phyloP scores from a whole-genome alignment of 2,888 invertebrate species.

The Gymnoscelis rufifasciata region DNA sequence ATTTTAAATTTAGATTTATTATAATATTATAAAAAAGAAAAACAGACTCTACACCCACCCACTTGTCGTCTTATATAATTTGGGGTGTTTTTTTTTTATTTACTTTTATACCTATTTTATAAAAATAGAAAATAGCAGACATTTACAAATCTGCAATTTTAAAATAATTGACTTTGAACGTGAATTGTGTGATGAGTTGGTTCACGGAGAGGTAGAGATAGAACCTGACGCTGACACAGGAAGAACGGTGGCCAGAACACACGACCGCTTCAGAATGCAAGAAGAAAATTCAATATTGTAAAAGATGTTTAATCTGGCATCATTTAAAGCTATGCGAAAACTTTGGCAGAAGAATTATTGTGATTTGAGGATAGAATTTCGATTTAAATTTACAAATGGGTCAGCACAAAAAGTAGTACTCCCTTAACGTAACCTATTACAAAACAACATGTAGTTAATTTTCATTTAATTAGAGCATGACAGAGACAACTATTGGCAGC shows the following conservation, averaged over 20 bases:
- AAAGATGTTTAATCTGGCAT: slow-evolving; percentile 29
- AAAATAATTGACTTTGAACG: slow-evolving; percentile 69
- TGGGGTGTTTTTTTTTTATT: too few species aligned
- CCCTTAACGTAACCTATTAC: slow-evolving; percentile 21
- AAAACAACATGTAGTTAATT: slow-evolving; percentile 14
- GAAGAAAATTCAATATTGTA: slow-evolving; percentile 30
- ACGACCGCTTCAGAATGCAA: slow-evolving; percentile 37
- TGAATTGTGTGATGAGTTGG: slow-evolving; percentile 53
- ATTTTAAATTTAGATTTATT: too few species aligned
- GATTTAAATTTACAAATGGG: slow-evolving; percentile 1
- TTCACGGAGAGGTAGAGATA: slow-evolving; percentile 70
- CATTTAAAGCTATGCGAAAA: not conserved
- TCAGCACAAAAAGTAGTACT: slow-evolving; percentile 8
- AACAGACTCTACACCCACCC: too few species aligned
- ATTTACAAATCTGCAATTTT: slow-evolving; percentile 36
- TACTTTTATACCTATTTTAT: too few species aligned
- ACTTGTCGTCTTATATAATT: too few species aligned
- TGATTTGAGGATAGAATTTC: not conserved
- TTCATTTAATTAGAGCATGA: slow-evolving; percentile 23
- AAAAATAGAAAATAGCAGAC: too few species aligned
- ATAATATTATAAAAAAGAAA: too few species aligned
- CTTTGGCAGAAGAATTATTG: not conserved
- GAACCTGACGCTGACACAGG: slow-evolving; percentile 64
- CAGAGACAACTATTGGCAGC: slow-evolving; percentile 25
- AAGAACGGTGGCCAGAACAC: slow-evolving; percentile 56